Evolutionary conservation across 30 jellyfish, hydroid and myxozoan species (phyloP).

Genomic region (Pelagia noctiluca): DNA sequence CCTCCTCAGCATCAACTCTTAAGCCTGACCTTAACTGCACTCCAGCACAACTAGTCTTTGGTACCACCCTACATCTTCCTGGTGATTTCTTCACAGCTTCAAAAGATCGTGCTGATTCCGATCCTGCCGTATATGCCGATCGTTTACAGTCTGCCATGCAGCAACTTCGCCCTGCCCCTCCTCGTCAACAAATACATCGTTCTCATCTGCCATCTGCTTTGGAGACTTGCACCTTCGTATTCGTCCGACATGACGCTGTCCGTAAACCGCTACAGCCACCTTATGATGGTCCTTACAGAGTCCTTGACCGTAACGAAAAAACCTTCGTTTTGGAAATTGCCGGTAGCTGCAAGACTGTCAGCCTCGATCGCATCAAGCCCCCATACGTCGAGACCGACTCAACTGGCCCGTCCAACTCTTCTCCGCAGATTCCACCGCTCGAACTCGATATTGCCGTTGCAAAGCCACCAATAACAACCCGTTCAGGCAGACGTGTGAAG

Average conservation of each 20-base stretch:
- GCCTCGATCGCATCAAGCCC: constrained; percentile 65
- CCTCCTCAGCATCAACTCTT: constrained; percentile 33
- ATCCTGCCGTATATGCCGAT: constrained; percentile 35
- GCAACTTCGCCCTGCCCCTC: constrained; percentile 18
- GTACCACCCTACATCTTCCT: constrained; percentile 31
- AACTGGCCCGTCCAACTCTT: constrained; percentile 15
- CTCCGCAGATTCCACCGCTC: constrained; percentile 15
- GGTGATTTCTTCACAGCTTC: constrained; percentile 17
- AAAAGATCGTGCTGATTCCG: background rate
- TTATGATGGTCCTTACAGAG: constrained; percentile 47
- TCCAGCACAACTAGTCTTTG: constrained; percentile 50
- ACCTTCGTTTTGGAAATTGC: constrained; percentile 14
- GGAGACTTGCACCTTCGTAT: constrained; percentile 40
- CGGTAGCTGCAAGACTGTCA: constrained; percentile 28
- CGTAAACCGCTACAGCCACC: constrained; percentile 67
- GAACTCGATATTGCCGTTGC: background rate
- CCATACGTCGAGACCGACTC: constrained; percentile 53
- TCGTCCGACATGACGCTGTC: constrained; percentile 54
- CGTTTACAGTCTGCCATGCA: constrained; percentile 48
- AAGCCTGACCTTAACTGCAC: constrained; percentile 30
- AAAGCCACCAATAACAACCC: constrained; percentile 33
- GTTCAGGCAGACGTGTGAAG: constrained; percentile 50
- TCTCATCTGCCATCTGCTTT: constrained; percentile 16
- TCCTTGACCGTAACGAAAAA: constrained; percentile 23
- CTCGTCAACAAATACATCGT: constrained; percentile 10